These are phyloP conservation scores for Spizaetus ornatus DNA, from an alignment of 2,113 vertebrate species.

Conservation along the genomic window DNA sequence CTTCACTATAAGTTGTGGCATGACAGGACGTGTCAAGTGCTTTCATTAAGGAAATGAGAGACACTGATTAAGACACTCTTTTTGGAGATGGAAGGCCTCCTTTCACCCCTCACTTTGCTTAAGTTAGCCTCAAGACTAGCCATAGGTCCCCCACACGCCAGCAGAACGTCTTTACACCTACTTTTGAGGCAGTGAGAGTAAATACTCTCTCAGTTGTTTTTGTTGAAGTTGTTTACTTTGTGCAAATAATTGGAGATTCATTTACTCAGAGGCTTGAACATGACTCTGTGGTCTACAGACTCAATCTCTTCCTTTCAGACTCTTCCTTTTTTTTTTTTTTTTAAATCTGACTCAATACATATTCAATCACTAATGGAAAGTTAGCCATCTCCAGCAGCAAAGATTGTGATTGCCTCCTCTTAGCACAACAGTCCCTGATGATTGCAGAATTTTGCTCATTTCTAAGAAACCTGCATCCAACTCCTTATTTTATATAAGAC, in stretches of 20 bases:
- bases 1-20: not conserved
- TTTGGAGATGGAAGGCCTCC: not conserved
- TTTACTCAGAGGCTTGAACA: not conserved
- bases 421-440: not conserved
- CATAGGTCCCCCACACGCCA: rapidly evolving
- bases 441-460: not conserved
- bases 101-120: not conserved
- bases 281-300: not conserved
- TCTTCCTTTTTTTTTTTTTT: not conserved
- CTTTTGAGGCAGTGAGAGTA: not conserved
- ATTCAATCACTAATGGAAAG: not conserved
- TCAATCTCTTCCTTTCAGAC: not conserved
- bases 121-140: not conserved
- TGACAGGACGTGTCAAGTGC: not conserved
- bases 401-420: not conserved
- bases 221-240: not conserved
- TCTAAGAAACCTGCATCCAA: not conserved
- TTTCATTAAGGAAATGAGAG: not conserved
- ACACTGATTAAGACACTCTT: not conserved
- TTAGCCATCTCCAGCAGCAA: not conserved
- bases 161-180: not conserved
- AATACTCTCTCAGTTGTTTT: not conserved
- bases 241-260: not conserved
- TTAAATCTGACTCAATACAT: not conserved
- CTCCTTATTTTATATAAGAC: not conserved